Evolutionary conservation across 2,888 invertebrate species (phyloP).

Genomic region (Nymphalis c-album): DNA sequence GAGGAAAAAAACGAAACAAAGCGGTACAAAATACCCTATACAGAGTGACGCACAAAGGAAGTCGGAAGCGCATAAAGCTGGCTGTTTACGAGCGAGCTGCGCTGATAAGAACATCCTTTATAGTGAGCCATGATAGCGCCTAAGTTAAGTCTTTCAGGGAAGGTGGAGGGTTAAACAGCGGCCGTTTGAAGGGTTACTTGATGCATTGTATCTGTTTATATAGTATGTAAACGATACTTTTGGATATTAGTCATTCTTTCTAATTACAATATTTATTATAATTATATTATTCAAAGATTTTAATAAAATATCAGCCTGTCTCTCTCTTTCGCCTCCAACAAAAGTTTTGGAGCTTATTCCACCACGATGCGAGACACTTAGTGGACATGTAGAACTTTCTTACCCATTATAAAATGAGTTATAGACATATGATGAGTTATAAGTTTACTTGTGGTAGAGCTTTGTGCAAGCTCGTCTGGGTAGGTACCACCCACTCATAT

Average conservation of each 20-base stretch:
- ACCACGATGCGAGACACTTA: too few species aligned
- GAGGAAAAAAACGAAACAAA: conserved; percentile 41
- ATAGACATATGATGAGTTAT: too few species aligned
- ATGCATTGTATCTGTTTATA: neutral
- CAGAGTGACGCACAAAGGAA: conserved; percentile 49
- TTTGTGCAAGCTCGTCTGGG: too few species aligned
- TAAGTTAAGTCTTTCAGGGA: conserved; percentile 25
- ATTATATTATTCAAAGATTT: too few species aligned
- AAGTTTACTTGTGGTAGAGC: too few species aligned
- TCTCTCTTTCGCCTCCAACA: too few species aligned
- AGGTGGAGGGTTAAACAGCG: conserved; percentile 12
- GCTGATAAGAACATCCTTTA: conserved; percentile 46
- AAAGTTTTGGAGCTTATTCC: too few species aligned
- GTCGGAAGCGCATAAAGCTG: conserved; percentile 54
- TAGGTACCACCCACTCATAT: too few species aligned
- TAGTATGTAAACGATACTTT: neutral
- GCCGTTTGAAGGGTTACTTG: conserved; percentile 14
- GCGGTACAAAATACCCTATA: conserved; percentile 43
- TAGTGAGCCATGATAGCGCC: conserved; percentile 21
- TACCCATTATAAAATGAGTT: too few species aligned
- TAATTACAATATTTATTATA: too few species aligned
- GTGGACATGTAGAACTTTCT: too few species aligned
- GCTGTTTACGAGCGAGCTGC: conserved; percentile 46
- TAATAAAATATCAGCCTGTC: too few species aligned
- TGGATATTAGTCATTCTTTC: neutral